These are phyloP conservation scores for Macroteleia sp. DNA, from an alignment of 2,888 invertebrate genomes.

Conservation along the genomic window DNA sequence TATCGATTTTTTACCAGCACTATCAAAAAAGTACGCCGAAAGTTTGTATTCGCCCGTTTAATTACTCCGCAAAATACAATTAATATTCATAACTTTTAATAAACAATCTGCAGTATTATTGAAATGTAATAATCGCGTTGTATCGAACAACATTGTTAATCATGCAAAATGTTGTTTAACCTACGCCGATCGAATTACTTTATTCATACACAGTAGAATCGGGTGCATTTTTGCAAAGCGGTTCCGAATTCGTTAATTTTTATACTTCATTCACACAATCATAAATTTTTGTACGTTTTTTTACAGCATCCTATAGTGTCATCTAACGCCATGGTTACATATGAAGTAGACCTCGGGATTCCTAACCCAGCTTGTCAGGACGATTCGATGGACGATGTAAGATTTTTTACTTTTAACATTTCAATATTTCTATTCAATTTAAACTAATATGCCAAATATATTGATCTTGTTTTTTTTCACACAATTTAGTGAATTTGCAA, in stretches of 20 bases:
- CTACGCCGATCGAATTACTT: slow-evolving; percentile 15
- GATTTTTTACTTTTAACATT: slow-evolving; percentile 12
- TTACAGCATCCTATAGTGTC: slow-evolving; percentile 65
- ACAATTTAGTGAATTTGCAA: no score
- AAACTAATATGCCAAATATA: no score
- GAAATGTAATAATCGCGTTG: slow-evolving; percentile 31
- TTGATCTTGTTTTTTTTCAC: no score
- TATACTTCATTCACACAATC: slow-evolving; percentile 2
- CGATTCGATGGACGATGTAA: slow-evolving; percentile 58
- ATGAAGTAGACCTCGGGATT: slow-evolving; percentile 58
- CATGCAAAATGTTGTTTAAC: slow-evolving; percentile 7
- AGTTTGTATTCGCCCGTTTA: slow-evolving; percentile 11
- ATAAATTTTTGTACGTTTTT: slow-evolving; percentile 46
- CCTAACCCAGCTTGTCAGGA: slow-evolving; percentile 64
- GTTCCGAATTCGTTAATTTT: not conserved
- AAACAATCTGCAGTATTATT: slow-evolving; percentile 37
- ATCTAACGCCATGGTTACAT: slow-evolving; percentile 58
- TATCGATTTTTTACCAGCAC: not conserved
- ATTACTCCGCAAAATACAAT: slow-evolving; percentile 7
- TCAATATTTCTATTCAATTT: no score
- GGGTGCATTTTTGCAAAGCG: not conserved
- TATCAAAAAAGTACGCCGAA: slow-evolving; percentile 13
- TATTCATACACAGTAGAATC: not conserved
- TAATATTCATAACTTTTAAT: slow-evolving; percentile 42
- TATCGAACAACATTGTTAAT: slow-evolving; percentile 8